Evolutionary conservation across 2,888 invertebrate genomes (phyloP), one percentile per base, ranked within the genome.

Genomic region (Nipponacmea schrenckii): DNA sequence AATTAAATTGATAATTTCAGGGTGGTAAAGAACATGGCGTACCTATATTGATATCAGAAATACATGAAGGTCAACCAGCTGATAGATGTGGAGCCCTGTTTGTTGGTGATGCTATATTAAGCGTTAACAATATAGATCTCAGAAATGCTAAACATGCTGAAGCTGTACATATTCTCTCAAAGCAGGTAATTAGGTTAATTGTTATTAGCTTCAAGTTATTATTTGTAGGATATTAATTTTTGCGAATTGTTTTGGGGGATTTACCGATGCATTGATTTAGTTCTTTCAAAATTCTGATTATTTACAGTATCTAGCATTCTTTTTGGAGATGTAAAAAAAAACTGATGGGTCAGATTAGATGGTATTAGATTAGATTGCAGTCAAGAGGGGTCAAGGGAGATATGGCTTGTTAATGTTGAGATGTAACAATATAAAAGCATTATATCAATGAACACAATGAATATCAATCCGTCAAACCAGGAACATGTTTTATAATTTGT

Each of bases 1-100:
- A 39, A 5, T 39, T 7, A 5, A 1, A 7, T 39, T 39, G 8
- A 2, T 69, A 83, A 8, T 79, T 82, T 45, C 86, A 95, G 94
- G 95, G 95, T 70, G 95, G 95, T 0, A 92, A 94, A 76, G 95
- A 95, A 86, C 95, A 95, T 89, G 95, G 95, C 20, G 94, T 95
- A 56, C 95, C 95, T 0, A 94, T 95, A 79, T 90, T 95, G 74
- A 94, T 95, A 83, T 95, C 95, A 0, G 95, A 95, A 90, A 91
- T 95, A 85, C 92, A 92, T 75, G 92, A 92, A 72, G 93, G 93
- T 80, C 94, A 94, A 76, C 94, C 95, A 71, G 95, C 95, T 63
- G 93, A 94, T 74, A 89, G 93, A 77, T 93, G 93, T 72, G 92
- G 92, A 50, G 91, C 92, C 74, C 90, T 95, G 56, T 94, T 92